phyloP scores from a whole-genome alignment of 2,888 invertebrate genomes.

The Oscheius sp. region DNA sequence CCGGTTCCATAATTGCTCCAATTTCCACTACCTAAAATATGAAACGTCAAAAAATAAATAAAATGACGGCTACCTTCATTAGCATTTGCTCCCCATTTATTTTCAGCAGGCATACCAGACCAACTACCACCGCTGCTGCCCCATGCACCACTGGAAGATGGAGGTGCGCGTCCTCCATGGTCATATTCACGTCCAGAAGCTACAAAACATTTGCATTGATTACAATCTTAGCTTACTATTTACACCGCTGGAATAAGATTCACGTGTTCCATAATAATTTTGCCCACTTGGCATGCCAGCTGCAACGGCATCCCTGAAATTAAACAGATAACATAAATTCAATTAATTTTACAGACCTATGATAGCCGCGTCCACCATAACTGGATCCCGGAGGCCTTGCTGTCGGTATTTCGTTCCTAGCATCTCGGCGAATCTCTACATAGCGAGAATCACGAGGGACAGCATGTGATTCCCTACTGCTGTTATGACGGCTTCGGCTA shows the following conservation, averaged over 20 bases:
- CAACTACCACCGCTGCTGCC: constrained; percentile 3
- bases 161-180: neutral
- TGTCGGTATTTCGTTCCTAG: neutral
- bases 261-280: constrained; percentile 22
- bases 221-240: neutral
- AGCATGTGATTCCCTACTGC: neutral
- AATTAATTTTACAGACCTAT: neutral
- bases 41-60: neutral
- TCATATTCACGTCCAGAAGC: neutral
- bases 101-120: neutral
- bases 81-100: neutral
- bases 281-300: neutral
- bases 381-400: neutral
- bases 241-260: constrained; percentile 9
- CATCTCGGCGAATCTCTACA: neutral
- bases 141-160: constrained; percentile 2
- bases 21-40: neutral
- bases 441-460: constrained; percentile 15
- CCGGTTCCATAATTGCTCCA: constrained; percentile 2
- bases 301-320: neutral
- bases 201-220: neutral
- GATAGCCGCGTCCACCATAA: neutral
- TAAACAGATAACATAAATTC: neutral
- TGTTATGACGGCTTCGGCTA: constrained; percentile 30
- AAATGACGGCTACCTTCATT: constrained; percentile 8